Evolutionary conservation across 2,113 vertebrate species (phyloP).

Genomic region (Hemibagrus wyckioides): DNA sequence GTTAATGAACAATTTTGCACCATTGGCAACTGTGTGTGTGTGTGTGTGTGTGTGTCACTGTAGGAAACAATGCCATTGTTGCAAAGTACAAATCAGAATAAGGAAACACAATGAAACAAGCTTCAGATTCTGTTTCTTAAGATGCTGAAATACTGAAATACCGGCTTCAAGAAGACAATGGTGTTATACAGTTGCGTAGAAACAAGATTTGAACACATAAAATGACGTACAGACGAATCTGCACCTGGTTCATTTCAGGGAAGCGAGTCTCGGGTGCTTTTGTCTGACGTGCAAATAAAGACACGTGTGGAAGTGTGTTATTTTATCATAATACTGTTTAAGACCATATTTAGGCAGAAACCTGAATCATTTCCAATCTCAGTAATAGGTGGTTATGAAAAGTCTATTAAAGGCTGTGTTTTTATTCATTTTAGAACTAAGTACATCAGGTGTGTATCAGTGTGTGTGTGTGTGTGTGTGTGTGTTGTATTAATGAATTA

Average conservation of each 20-base stretch:
- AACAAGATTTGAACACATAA: background rate
- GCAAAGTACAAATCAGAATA: background rate
- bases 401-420: background rate
- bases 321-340: background rate
- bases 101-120: background rate
- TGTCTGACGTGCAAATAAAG: background rate
- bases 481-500: background rate
- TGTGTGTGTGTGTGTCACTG: background rate
- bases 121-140: background rate
- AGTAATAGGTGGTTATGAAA: background rate
- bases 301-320: background rate
- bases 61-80: constrained; percentile 31
- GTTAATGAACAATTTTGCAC: background rate
- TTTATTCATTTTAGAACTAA: background rate
- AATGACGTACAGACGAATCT: background rate
- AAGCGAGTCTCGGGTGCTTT: background rate
- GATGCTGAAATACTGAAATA: background rate
- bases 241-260: background rate
- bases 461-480: background rate
- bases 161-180: background rate
- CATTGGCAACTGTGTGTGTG: background rate
- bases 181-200: background rate
- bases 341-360: background rate
- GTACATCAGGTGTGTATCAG: background rate
- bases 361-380: background rate